These are phyloP conservation scores for Dynastes maya DNA, from an alignment of 2,888 invertebrate genomes.

Conservation along the genomic window DNA sequence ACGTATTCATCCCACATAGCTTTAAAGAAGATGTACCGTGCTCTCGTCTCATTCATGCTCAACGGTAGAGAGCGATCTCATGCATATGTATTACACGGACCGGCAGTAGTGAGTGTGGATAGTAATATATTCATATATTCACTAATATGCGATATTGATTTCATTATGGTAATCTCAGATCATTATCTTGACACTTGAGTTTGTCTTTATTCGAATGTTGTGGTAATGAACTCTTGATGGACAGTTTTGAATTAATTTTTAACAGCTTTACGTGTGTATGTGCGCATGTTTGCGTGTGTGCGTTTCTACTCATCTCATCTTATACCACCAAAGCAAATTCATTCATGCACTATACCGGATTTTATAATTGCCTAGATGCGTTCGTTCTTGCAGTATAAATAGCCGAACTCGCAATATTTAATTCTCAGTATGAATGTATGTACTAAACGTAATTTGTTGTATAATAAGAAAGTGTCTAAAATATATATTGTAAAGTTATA, in stretches of 20 bases:
- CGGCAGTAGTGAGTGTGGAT: constrained; percentile 59
- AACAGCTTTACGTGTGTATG: constrained; percentile 40
- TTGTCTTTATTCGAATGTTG: constrained; percentile 64
- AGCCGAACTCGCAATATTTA: constrained; percentile 1
- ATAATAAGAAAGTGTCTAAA: too few relatives aligned
- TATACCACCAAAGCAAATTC: constrained; percentile 30
- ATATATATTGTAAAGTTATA: too few relatives aligned
- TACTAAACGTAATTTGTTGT: too few relatives aligned
- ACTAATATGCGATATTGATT: constrained; percentile 70
- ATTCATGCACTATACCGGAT: constrained; percentile 40
- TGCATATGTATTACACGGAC: constrained; percentile 61
- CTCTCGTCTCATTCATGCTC: constrained; percentile 60
- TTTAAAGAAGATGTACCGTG: constrained; percentile 62
- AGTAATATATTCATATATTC: constrained; percentile 69
- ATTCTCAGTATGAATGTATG: background rate
- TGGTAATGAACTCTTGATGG: constrained; percentile 58
- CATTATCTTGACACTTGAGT: constrained; percentile 68
- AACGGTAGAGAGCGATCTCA: constrained; percentile 54
- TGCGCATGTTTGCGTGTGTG: constrained; percentile 31
- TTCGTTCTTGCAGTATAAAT: constrained; percentile 23
- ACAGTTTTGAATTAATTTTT: constrained; percentile 54
- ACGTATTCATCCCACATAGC: constrained; percentile 59
- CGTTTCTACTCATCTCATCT: constrained; percentile 32
- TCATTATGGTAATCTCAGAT: constrained; percentile 69
- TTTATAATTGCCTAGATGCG: constrained; percentile 31